Conservation (phyloP, 92 coral and sea anemone genomes). For the Palythoa grandiflora region DNA sequence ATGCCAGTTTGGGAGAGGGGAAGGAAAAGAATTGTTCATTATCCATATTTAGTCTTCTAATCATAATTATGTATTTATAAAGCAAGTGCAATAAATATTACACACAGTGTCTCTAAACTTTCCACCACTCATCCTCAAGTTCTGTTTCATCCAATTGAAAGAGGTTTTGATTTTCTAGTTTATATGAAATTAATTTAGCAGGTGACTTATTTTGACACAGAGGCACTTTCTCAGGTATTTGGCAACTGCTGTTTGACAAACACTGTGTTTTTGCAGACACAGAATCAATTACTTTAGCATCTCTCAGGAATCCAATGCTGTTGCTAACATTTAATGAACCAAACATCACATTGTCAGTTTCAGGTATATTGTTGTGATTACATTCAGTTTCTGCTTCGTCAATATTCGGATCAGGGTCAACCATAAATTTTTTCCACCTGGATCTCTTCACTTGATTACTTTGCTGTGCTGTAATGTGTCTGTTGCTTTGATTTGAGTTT, state of each 20-base stretch:
- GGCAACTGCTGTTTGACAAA: not conserved
- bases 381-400: constrained; percentile 19
- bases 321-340: not conserved
- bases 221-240: not conserved
- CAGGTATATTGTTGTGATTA: not conserved
- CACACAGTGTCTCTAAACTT: constrained; percentile 17
- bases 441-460: not conserved
- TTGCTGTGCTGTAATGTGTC: not conserved
- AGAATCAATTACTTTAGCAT: too few species aligned
- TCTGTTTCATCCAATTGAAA: constrained; percentile 51
- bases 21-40: too few species aligned
- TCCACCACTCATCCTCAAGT: constrained; percentile 67
- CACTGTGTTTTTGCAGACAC: not conserved
- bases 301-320: not conserved
- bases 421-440: constrained; percentile 60
- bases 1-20: too few species aligned
- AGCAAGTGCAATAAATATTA: not conserved
- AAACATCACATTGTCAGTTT: not conserved
- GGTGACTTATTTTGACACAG: not conserved
- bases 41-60: too few species aligned
- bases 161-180: not conserved
- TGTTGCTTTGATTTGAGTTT: not conserved
- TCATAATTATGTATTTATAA: not conserved
- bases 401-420: not conserved
- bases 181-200: not conserved